Conservation (phyloP, 2,113 vertebrate species). For the Acanthisitta chloris region DNA sequence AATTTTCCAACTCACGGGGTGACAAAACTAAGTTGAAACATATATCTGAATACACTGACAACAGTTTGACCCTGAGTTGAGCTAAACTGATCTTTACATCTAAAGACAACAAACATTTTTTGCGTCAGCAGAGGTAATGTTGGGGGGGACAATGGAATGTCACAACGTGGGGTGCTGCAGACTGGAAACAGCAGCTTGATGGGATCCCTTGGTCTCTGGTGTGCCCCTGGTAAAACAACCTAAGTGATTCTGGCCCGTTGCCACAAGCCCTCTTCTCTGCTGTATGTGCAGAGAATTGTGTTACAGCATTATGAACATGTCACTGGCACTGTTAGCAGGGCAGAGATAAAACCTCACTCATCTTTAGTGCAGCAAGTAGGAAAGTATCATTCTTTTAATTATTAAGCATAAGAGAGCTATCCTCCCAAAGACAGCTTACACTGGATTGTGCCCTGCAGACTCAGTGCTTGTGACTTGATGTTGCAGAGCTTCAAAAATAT, state of each 20-base stretch:
- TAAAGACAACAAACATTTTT: constrained; percentile 74
- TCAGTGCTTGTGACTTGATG: accelerated
- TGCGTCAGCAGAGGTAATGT: constrained; percentile 4
- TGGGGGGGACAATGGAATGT: constrained; percentile 70
- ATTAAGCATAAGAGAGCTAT: neutral
- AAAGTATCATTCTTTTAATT: constrained; percentile 14
- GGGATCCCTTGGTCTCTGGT: constrained; percentile 72
- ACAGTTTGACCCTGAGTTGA: constrained; percentile 77
- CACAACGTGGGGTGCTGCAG: constrained; percentile 75
- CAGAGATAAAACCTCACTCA: constrained; percentile 22
- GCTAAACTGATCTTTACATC: constrained; percentile 78
- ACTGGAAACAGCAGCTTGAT: constrained; percentile 73
- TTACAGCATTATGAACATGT: constrained; percentile 65
- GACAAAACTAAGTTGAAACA: constrained; percentile 48
- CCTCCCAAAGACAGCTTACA: neutral
- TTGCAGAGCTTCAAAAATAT: neutral
- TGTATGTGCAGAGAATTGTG: constrained; percentile 47
- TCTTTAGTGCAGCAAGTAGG: neutral
- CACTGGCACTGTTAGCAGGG: constrained; percentile 49
- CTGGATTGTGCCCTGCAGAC: neutral
- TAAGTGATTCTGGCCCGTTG: constrained; percentile 82
- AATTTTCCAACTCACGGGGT: constrained; percentile 34
- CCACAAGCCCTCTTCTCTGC: constrained; percentile 66
- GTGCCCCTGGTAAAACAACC: constrained; percentile 82
- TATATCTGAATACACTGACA: constrained; percentile 64